Evolutionary conservation across 2,888 invertebrate species (phyloP).

Genomic region (Zele albiditarsus): DNA sequence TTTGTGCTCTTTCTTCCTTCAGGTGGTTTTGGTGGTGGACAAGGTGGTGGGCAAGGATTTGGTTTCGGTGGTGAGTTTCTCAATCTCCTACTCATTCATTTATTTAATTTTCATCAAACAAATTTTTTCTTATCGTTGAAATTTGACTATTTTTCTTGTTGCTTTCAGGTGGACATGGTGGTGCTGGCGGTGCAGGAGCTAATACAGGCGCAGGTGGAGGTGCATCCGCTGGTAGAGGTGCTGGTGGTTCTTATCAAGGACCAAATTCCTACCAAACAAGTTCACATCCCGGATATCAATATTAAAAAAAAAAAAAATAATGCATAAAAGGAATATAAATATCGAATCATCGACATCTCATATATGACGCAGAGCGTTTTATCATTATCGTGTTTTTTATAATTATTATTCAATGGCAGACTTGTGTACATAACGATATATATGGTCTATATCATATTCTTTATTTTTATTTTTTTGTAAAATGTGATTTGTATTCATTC

Average conservation of each 20-base stretch:
- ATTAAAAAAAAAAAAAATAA: conserved; percentile 45
- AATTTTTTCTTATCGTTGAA: background rate
- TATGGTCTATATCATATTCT: conserved; percentile 32
- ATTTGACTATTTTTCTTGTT: background rate
- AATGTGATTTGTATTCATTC: conserved; percentile 25
- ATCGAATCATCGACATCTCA: conserved; percentile 50
- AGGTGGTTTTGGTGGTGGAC: conserved; percentile 40
- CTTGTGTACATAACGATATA: conserved; percentile 54
- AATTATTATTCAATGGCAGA: conserved; percentile 44
- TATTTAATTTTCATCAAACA: background rate
- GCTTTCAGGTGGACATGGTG: conserved; percentile 37
- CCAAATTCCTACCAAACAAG: conserved; percentile 63
- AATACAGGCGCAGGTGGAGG: conserved; percentile 38
- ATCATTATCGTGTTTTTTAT: conserved; percentile 32
- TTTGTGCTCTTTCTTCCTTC: background rate
- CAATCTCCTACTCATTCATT: background rate
- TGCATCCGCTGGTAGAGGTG: conserved; percentile 11
- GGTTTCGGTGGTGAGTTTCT: conserved; percentile 30
- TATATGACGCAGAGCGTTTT: conserved; percentile 44
- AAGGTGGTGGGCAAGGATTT: conserved; percentile 41
- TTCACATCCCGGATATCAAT: conserved; percentile 58
- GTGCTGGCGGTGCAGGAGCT: conserved; percentile 45
- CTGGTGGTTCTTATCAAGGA: conserved; percentile 59
- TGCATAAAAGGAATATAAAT: conserved; percentile 34
- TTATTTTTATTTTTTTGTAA: conserved; percentile 38